These are phyloP conservation scores for Heliconius erato DNA, from an alignment of 2,888 invertebrate genomes.

Conservation along the genomic window DNA sequence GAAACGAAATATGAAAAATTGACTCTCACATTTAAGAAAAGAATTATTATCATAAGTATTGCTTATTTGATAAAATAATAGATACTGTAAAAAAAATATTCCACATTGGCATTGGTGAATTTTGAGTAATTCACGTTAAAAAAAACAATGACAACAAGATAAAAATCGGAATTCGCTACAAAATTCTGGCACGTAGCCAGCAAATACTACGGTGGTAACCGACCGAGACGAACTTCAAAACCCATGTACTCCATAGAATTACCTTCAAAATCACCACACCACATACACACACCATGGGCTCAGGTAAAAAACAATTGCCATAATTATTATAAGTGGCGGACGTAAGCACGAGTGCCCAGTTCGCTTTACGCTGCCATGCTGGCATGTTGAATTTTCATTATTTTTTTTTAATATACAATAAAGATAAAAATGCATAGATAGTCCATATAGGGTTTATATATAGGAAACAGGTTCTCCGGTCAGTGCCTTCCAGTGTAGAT, in stretches of 20 bases:
- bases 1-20: no score
- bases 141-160: conserved; percentile 20
- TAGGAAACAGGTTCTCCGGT: conserved; percentile 63
- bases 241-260: conserved; percentile 41
- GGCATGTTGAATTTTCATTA: conserved; percentile 54
- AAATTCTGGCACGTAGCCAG: conserved; percentile 12
- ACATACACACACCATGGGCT: conserved; percentile 59
- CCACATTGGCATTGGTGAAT: neutral
- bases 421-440: conserved; percentile 57
- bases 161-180: conserved; percentile 18
- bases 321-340: conserved; percentile 81
- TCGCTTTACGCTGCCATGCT: conserved; percentile 61
- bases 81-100: neutral
- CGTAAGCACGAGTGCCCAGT: conserved; percentile 71
- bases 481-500: conserved; percentile 64
- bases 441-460: conserved; percentile 50
- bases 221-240: conserved; percentile 45
- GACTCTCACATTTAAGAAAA: neutral
- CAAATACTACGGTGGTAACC: conserved; percentile 32
- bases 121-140: neutral
- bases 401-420: conserved; percentile 46
- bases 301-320: conserved; percentile 79
- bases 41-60: neutral
- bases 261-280: conserved; percentile 61
- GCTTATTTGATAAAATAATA: neutral